Base-by-base conservation (phyloP, 92 coral and sea anemone species). In the Epizoanthus rinbou region DNA sequence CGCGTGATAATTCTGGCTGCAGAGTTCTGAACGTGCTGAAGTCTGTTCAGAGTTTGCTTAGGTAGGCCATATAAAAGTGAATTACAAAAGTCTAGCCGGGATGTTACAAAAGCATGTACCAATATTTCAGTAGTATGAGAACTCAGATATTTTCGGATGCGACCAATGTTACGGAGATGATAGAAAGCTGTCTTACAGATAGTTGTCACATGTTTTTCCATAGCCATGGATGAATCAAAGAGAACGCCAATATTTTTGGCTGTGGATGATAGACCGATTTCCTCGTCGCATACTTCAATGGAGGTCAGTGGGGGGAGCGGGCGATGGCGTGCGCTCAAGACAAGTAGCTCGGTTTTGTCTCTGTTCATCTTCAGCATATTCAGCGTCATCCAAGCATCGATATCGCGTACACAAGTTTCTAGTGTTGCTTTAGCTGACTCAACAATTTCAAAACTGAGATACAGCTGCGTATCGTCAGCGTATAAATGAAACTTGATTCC, bases 201-300 rank as follows among this genome's bases (percentile, higher is more conserved):
- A 59, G 80, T 69, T 24, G 85, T 78, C 4, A 86, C 82, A 43
- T 82, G 87, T 6, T 57, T 57, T 56, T 74, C 85, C 90, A 90
- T 78, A 43, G 87, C 23, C 85, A 87, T 39, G 45, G 69, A 59
- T 74, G 82, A 28, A 60, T 85, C 89, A 64, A 73, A 64, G 35
- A 84, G 63, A 19, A 86, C 85, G 39, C 81, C 86, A 79, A 87
- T 79, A 71, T 86, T 80, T 75, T 68, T 85, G 11, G 80, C 91
- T 45, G 8, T 5, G 8, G 73, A 23, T 37, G 89, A 65, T 17
- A 74, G 69, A 16, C 43, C 25, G n/a, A 89, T 82, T 41, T 73
- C 43, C 75, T 86, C 93, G 69, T 72, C 57, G 45, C 91, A 79
- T 5, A 86, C 89, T 53, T 53, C 39, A 16, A 86, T 57, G 8